Evolutionary conservation across 1,140 invertebrate genomes (phyloP).

Genomic region (Nymphalis io): DNA sequence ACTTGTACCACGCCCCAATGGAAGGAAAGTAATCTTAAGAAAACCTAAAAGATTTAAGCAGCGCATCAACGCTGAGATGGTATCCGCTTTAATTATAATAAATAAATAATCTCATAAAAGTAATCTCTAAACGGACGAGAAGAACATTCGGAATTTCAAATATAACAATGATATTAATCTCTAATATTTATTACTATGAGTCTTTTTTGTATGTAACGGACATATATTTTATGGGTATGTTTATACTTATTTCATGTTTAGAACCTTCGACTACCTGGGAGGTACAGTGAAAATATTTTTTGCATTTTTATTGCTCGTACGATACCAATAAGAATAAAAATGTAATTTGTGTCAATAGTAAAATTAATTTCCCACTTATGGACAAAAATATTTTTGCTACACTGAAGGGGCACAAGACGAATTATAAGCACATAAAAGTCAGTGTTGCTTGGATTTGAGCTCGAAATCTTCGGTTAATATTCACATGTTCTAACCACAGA

Average conservation of each 20-base stretch:
- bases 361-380: no score
- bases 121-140: constrained; percentile 31
- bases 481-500: no score
- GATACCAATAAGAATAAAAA: no score
- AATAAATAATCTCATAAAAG: constrained; percentile 47
- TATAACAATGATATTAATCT: constrained; percentile 42
- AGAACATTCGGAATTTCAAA: constrained; percentile 39
- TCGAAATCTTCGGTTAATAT: no score
- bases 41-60: constrained; percentile 48
- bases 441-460: no score
- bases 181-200: constrained; percentile 21
- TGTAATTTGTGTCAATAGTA: no score
- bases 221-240: neutral
- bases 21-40: constrained; percentile 42
- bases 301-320: no score
- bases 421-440: no score
- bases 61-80: constrained; percentile 39
- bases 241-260: neutral
- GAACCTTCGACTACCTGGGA: neutral
- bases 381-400: no score
- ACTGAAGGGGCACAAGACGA: no score
- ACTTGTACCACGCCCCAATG: constrained; percentile 33
- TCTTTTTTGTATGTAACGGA: neutral
- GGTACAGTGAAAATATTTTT: no score
- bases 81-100: constrained; percentile 48